These are phyloP conservation scores for Sardina pilchardus DNA, from an alignment of 2,113 vertebrate species.

Conservation along the genomic window DNA sequence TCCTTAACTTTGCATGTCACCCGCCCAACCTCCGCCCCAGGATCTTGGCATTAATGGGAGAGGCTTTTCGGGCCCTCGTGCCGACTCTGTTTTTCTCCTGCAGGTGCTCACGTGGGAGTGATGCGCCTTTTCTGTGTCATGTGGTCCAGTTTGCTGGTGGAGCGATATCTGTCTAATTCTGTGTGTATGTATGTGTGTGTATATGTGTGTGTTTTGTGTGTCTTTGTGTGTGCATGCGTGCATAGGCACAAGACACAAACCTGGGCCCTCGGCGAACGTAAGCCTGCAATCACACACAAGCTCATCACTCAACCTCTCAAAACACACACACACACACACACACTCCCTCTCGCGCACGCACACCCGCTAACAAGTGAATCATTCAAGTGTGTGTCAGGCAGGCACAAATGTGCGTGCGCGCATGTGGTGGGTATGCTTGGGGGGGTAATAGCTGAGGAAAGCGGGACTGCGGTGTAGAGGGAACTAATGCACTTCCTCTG, in stretches of 20 bases:
- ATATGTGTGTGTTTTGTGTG: neutral
- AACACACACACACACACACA: neutral
- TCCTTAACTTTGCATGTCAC: conserved; percentile 66
- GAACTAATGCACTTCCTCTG: conserved; percentile 53
- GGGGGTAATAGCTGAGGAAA: neutral
- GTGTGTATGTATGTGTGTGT: neutral
- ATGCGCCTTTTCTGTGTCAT: too few species aligned
- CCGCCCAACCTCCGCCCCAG: conserved; percentile 57
- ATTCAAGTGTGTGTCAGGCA: neutral
- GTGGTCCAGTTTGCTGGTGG: neutral
- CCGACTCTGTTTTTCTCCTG: conserved; percentile 35
- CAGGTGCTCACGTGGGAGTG: conserved; percentile 16
- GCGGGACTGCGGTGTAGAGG: conserved; percentile 37
- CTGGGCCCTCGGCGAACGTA: conserved; percentile 14
- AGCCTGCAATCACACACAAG: neutral
- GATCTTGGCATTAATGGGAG: conserved; percentile 39
- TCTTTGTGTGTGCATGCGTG: neutral
- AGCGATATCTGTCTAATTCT: neutral
- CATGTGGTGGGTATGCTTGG: neutral
- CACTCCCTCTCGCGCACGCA: neutral
- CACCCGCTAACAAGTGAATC: neutral
- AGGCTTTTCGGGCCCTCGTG: conserved; percentile 52
- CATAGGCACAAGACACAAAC: neutral
- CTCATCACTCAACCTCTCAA: neutral
- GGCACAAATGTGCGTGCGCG: neutral